Evolutionary conservation across 2,797 vertebrate genomes (phyloP).

Genomic region (Dryobates pubescens): DNA sequence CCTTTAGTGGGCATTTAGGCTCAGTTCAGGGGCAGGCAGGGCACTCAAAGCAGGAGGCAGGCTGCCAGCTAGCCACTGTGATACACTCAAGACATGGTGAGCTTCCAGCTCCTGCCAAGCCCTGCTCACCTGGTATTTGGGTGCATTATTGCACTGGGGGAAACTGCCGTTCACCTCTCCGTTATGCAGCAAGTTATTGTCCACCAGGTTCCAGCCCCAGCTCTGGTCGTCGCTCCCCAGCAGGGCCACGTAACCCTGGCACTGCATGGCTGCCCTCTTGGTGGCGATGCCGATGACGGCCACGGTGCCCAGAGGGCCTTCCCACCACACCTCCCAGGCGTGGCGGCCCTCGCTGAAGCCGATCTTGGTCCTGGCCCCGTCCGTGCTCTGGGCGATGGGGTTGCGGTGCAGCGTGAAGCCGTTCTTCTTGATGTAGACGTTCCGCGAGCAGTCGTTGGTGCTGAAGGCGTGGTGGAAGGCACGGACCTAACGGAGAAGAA

Average conservation of each 20-base stretch:
- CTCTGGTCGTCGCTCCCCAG: constrained; percentile 98
- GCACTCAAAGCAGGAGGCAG: background rate
- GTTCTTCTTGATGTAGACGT: constrained; percentile 99
- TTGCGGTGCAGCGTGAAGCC: constrained; percentile 98
- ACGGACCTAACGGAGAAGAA: constrained; percentile 82
- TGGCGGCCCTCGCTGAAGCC: constrained; percentile 97
- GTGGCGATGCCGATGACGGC: constrained; percentile 98
- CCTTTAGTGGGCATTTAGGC: background rate
- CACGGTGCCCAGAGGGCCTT: constrained; percentile 96
- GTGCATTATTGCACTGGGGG: constrained; percentile 98
- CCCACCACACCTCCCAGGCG: constrained; percentile 99
- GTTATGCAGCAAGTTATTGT: constrained; percentile 98
- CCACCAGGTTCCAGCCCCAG: constrained; percentile 99
- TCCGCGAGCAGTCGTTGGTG: constrained; percentile 97
- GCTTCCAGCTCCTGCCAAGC: background rate
- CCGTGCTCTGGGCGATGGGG: constrained; percentile 98
- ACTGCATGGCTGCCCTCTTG: constrained; percentile 95
- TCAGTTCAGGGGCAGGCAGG: background rate
- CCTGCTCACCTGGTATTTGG: constrained; percentile 93
- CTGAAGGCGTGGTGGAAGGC: constrained; percentile 95
- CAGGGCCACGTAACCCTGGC: constrained; percentile 98
- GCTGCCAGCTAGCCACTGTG: background rate
- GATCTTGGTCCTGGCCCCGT: constrained; percentile 96
- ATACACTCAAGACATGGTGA: background rate
- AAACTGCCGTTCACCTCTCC: constrained; percentile 99